These are phyloP conservation scores for Adrianichthys oophorus DNA, from an alignment of 2,797 vertebrate genomes.

Conservation along the genomic window DNA sequence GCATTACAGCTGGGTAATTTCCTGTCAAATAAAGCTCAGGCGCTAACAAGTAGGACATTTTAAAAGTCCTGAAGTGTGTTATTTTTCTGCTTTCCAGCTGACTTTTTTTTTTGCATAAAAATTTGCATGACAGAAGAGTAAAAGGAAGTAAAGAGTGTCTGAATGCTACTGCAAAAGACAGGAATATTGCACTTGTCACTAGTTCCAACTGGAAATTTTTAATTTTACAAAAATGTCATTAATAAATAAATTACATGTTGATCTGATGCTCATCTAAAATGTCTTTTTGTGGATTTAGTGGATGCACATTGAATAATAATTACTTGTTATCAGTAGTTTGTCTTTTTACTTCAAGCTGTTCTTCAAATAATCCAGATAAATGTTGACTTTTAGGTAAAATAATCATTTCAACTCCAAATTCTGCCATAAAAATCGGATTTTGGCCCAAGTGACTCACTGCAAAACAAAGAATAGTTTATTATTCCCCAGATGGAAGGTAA, in stretches of 20 bases:
- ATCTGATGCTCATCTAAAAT: too few species aligned
- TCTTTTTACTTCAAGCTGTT: too few species aligned
- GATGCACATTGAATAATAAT: too few species aligned
- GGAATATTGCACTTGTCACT: constrained; percentile 28
- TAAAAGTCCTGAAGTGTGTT: constrained; percentile 48
- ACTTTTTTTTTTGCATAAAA: constrained; percentile 26
- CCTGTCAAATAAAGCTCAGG: constrained; percentile 46
- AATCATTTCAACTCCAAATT: too few species aligned
- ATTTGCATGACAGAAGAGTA: constrained; percentile 31
- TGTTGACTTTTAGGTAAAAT: too few species aligned
- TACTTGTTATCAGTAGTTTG: too few species aligned
- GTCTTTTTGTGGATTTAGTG: too few species aligned
- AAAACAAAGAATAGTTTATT: constrained; percentile 38
- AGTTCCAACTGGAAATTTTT: not conserved
- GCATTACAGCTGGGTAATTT: constrained; percentile 70
- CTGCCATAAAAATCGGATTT: constrained; percentile 2
- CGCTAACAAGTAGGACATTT: constrained; percentile 46
- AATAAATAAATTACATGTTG: too few species aligned
- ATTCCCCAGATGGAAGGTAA: constrained; percentile 42
- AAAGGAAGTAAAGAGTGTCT: constrained; percentile 11
- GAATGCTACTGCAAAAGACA: constrained; percentile 26
- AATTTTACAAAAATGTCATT: too few species aligned
- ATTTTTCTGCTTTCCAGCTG: constrained; percentile 51
- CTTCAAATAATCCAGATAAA: too few species aligned
- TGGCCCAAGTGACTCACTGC: constrained; percentile 6